These are phyloP conservation scores for Meloe dianella DNA, from an alignment of 2,888 invertebrate genomes.

Conservation along the genomic window DNA sequence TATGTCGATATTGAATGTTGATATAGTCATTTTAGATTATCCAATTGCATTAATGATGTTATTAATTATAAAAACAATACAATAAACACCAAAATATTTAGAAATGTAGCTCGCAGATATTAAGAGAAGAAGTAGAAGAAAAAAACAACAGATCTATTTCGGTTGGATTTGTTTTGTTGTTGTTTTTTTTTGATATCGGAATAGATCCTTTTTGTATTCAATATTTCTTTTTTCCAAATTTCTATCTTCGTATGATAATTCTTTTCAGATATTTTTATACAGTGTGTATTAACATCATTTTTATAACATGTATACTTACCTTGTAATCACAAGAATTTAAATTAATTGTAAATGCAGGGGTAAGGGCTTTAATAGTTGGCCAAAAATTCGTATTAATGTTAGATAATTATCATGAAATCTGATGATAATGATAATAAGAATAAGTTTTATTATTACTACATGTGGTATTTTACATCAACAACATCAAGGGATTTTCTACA, in stretches of 20 bases:
- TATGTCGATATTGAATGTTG: neutral
- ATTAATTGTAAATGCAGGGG: too few relatives aligned
- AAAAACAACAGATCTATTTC: neutral
- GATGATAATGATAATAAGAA: too few relatives aligned
- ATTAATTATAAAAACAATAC: neutral
- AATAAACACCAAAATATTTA: conserved; percentile 5
- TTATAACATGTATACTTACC: too few relatives aligned
- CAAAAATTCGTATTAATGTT: too few relatives aligned
- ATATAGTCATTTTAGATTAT: neutral
- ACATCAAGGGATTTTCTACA: neutral
- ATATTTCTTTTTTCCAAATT: neutral
- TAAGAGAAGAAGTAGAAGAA: neutral
- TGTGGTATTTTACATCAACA: neutral
- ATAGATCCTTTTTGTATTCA: neutral
- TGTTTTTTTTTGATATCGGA: neutral
- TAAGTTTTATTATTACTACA: too few relatives aligned
- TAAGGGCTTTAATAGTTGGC: too few relatives aligned
- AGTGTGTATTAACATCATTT: neutral
- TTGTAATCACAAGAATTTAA: neutral
- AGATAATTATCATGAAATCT: too few relatives aligned
- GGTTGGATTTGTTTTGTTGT: neutral
- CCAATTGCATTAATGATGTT: neutral
- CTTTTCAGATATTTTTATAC: neutral
- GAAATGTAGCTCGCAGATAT: too few relatives aligned
- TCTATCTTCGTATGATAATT: neutral